Percentiles rank a stretch among this genome's conserved stretches.
Conservation (phyloP, 2,797 vertebrate species). For the Chrosomus eos region DNA sequence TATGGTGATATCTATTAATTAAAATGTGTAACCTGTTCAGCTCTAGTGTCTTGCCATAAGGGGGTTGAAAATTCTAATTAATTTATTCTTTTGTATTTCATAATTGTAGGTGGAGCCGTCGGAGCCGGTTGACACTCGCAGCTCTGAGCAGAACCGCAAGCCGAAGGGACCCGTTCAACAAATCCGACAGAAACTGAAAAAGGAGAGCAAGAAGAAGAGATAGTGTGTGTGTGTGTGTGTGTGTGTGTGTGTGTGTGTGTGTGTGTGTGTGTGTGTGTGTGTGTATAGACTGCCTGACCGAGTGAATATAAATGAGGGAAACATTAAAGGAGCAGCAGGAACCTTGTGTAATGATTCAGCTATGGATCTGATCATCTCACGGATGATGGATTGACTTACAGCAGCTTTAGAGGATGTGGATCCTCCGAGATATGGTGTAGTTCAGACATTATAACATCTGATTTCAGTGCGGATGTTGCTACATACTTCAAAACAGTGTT, state of each 20-base stretch:
- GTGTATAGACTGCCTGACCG: not conserved
- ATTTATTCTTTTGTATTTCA: not conserved
- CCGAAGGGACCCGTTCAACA: conserved; percentile 72
- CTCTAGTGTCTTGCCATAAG: not conserved
- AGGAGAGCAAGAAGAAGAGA: conserved; percentile 85
- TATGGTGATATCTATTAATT: not conserved
- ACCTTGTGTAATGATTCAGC: not conserved
- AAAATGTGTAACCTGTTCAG: not conserved
- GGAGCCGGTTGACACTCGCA: conserved; percentile 69
- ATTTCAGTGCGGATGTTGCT: not conserved
- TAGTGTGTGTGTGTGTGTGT: conserved; percentile 54
- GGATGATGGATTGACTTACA: not conserved
- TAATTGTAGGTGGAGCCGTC: conserved; percentile 70
- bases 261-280: not conserved
- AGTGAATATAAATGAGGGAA: not conserved
- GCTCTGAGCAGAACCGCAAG: conserved; percentile 75
- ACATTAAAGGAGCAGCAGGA: not conserved
- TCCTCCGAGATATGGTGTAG: not conserved
- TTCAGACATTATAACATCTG: not conserved
- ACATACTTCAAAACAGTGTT: not conserved
- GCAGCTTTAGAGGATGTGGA: not conserved
- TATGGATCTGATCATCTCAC: not conserved
- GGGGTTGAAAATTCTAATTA: not conserved
- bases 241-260: not conserved
- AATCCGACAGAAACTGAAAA: conserved; percentile 80